Evolutionary conservation across 2,888 invertebrate species (phyloP), one percentile per base, ranked within the genome.

Genomic region (Nesidiocoris tenuis): DNA sequence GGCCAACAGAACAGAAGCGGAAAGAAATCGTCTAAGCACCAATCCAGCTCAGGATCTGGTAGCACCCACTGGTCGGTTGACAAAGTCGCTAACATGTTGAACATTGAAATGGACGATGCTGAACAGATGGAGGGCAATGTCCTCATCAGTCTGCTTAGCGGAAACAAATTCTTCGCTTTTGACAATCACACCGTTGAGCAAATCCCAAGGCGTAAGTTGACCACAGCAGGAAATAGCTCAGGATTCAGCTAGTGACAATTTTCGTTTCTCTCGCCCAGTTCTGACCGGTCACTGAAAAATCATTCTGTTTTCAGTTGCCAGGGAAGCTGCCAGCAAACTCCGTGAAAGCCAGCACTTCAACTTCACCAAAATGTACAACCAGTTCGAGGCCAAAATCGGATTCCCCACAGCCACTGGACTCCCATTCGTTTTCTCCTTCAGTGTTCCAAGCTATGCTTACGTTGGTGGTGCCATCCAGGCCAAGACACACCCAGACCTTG

Each of bases 331-430:
- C 78, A 80, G 83, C 70, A 79, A 83, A 16, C 81, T 88, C 7
- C 83, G 83, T 61, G 81, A 86, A 9, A 88, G 88, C 64, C 82
- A 85, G 56, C 81, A 86, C 21, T 84, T 87, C 80, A 87, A 89
- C 81, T 86, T 87, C 83, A 89, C 88, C 64, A 90, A 88, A 82
- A 84, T 90, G n/a, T 82, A 85, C 67, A 87, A 88, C 80, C 84
- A 86, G 67, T 85, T 86, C 64, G 88, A 89, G 78, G 84, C 89
- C 7, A 86, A 87, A 12, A 83, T 91, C n/a, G 88, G 88, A 83
- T 89, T 91, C 86, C 91, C 92, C 1, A 86, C 90, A 17, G 89
- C 88, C 77, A 87, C 87, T 80, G 92, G 92, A 82, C 84, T 91
- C 80, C 91, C 91, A 16, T 90, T 90, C 82, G 84, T 88, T 77